These are phyloP conservation scores for Orthonychiurus folsomi DNA, from an alignment of 2,888 invertebrate species.

Conservation along the genomic window DNA sequence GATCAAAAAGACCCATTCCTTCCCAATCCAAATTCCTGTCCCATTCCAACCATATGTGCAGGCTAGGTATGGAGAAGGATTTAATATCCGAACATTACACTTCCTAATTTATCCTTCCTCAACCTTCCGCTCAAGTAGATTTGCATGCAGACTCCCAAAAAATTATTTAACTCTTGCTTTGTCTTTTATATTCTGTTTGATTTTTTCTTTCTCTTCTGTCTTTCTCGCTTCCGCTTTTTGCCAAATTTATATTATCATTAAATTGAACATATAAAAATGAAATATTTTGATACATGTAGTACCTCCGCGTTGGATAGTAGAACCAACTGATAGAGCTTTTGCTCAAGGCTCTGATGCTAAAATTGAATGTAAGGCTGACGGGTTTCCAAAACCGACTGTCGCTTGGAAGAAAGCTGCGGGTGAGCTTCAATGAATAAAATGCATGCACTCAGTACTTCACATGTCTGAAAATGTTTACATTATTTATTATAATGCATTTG, in stretches of 20 bases:
- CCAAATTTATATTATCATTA: slow-evolving; percentile 25
- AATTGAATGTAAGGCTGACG: slow-evolving; percentile 92
- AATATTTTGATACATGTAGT: slow-evolving; percentile 53
- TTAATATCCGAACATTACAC: too few species aligned
- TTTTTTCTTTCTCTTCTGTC: background rate
- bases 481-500: slow-evolving; percentile 35
- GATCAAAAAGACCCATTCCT: too few species aligned
- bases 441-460: too few species aligned
- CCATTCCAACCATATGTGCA: too few species aligned
- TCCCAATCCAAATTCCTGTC: too few species aligned
- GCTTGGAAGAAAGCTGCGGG: slow-evolving; percentile 94
- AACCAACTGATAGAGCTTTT: slow-evolving; percentile 89
- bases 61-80: too few species aligned
- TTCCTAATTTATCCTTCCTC: background rate
- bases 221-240: slow-evolving; percentile 33
- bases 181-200: background rate
- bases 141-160: background rate
- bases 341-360: slow-evolving; percentile 85
- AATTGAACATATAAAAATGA: slow-evolving; percentile 25
- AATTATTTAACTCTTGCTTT: background rate
- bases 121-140: background rate
- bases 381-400: slow-evolving; percentile 86
- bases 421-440: slow-evolving; percentile 45
- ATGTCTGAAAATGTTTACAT: slow-evolving; percentile 6
- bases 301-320: slow-evolving; percentile 90